Evolutionary conservation across 1,140 invertebrate genomes (phyloP), one percentile per base, ranked within the genome.

Genomic region (Onthophagus taurus): DNA sequence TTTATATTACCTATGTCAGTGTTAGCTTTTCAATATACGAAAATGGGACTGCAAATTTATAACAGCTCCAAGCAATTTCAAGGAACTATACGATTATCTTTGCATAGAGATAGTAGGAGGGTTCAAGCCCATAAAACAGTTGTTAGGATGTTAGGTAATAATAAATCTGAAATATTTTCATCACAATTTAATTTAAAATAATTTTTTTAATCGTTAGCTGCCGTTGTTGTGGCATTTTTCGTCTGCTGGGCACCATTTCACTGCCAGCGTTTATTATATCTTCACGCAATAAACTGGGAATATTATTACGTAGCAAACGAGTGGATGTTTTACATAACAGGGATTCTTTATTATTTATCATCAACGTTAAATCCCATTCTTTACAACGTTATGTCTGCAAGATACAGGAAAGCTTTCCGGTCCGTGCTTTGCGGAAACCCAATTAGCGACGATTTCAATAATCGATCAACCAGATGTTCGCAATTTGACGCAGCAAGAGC

Each of bases 241-340:
- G 66, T 95, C 2, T 96, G 91, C 68, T 98, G 92, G 91, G 89
- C 89, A 1, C 94, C 94, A 12, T 97, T 97, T 70, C 94, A 97
- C 63, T 77, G 85, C 20, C 95, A 98, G 64, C 70, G 89, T 2
- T 63, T 93, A 35, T 74, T 87, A 52, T 82, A 80, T 54, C 70
- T 85, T 14, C 82, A 88, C 59, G 80, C 71, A 20, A 69, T 72
- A 41, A 61, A 77, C 17, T 69, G 69, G 30, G 64, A 67, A 8
- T 66, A 77, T 59, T 84, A 76, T 63, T 60, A 75, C 19, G 71
- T 76, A 45, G 68, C 85, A 39, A 88, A 89, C 63, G 80, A 84
- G 55, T 79, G 80, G 68, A 70, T 92, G 23, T 90, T 86, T 63
- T 79, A 85, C 37, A 70, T 85, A 3, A 76, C 83, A 11, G 88